Percentiles rank a stretch among this genome's conserved stretches.
Evolutionary conservation across 2,888 invertebrate genomes (phyloP).

Genomic region (Stenodera caucasica): DNA sequence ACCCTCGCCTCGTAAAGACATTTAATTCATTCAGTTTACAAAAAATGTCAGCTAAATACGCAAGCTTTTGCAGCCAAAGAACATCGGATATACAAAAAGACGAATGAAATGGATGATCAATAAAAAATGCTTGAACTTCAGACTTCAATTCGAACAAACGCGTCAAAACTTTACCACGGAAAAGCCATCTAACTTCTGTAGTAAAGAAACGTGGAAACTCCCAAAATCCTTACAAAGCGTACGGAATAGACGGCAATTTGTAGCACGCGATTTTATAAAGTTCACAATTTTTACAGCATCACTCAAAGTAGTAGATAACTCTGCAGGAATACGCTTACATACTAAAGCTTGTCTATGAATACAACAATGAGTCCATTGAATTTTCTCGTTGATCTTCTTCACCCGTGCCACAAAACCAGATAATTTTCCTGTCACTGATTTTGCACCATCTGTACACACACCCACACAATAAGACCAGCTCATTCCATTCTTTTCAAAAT

Average conservation of each 20-base stretch:
- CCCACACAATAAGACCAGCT: slow-evolving; percentile 33
- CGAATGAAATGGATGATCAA: background rate
- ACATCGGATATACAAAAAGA: background rate
- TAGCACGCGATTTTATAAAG: slow-evolving; percentile 20
- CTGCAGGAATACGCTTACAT: slow-evolving; percentile 16
- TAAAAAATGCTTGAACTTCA: slow-evolving; percentile 29
- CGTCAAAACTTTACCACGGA: slow-evolving; percentile 29
- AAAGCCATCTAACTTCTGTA: slow-evolving; percentile 33
- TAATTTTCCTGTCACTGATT: slow-evolving; percentile 31
- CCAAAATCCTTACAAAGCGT: slow-evolving; percentile 26
- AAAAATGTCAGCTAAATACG: no score
- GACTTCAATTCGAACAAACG: slow-evolving; percentile 31
- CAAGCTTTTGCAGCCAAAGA: background rate
- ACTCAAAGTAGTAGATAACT: slow-evolving; percentile 19
- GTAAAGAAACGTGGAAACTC: slow-evolving; percentile 23
- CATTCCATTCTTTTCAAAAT: slow-evolving; percentile 29
- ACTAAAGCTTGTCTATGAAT: slow-evolving; percentile 24
- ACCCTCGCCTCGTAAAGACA: no score
- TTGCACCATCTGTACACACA: slow-evolving; percentile 35
- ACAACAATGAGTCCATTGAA: slow-evolving; percentile 25
- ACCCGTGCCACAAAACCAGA: slow-evolving; percentile 25
- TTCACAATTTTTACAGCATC: slow-evolving; percentile 25
- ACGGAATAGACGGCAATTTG: slow-evolving; percentile 21
- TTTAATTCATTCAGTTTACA: no score
- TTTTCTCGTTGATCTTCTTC: slow-evolving; percentile 16